These are phyloP conservation scores for Teleiodes luculella DNA, from an alignment of 2,888 invertebrate species.

Conservation along the genomic window DNA sequence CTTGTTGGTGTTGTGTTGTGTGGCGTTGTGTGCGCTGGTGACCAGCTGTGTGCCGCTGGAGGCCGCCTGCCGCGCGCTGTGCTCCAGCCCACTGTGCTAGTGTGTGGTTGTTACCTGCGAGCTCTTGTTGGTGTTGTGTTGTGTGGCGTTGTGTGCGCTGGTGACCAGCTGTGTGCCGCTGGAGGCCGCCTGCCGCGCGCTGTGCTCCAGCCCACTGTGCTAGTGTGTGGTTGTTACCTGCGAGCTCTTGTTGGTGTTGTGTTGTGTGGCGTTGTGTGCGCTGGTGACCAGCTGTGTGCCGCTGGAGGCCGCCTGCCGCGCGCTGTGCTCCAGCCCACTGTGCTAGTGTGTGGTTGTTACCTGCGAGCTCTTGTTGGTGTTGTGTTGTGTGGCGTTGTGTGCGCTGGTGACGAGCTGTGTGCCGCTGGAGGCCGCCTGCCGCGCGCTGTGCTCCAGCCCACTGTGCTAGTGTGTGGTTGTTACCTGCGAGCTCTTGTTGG, in stretches of 20 bases:
- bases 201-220: constrained; percentile 65
- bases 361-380: background rate
- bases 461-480: too few relatives aligned
- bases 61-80: constrained; percentile 90
- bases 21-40: constrained; percentile 90
- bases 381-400: too few relatives aligned
- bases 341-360: background rate
- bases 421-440: too few relatives aligned
- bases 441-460: too few relatives aligned
- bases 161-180: constrained; percentile 95
- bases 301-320: background rate
- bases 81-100: too few relatives aligned
- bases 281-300: background rate
- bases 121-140: constrained; percentile 84
- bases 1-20: constrained; percentile 84
- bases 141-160: constrained; percentile 89
- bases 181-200: constrained; percentile 91
- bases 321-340: background rate
- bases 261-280: background rate
- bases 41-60: constrained; percentile 95
- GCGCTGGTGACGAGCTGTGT: too few relatives aligned
- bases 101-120: constrained; percentile 52
- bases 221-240: background rate
- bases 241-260: background rate
- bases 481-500: constrained; percentile 77